Percentiles rank a stretch among this genome's conserved stretches.
Conservation (phyloP, 92 coral and sea anemone species). For the Bergia sp. region DNA sequence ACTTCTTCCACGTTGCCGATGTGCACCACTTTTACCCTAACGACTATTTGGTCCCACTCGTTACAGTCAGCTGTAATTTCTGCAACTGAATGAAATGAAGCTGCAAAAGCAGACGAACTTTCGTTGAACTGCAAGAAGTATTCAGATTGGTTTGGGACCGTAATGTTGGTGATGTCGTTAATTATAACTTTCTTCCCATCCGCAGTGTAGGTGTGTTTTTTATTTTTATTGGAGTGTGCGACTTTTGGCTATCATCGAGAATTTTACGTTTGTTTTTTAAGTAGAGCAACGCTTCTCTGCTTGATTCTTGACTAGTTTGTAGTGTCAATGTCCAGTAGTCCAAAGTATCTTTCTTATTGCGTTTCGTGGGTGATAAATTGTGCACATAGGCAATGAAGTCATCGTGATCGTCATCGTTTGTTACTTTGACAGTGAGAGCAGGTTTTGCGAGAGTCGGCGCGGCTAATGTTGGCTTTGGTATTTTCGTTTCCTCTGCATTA, state of each 20-base stretch:
- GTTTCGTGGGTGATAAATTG: no score
- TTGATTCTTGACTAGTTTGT: no score
- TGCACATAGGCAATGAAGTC: no score
- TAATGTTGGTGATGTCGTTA: not conserved
- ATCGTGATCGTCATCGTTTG: not conserved
- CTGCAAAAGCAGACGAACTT: not conserved
- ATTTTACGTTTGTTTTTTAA: slow-evolving; percentile 37
- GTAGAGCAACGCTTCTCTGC: no score
- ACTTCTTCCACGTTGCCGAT: not conserved
- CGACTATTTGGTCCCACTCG: slow-evolving; percentile 19
- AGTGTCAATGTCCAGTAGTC: no score
- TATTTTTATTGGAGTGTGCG: slow-evolving; percentile 33
- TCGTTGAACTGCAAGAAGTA: not conserved
- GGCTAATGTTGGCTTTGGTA: slow-evolving; percentile 12
- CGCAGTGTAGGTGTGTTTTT: slow-evolving; percentile 44
- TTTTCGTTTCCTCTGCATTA: slow-evolving; percentile 19
- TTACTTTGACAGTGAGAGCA: not conserved
- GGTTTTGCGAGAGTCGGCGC: not conserved
- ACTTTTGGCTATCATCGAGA: slow-evolving; percentile 36
- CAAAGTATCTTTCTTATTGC: no score
- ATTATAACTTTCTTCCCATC: slow-evolving; percentile 45
- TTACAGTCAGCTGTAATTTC: not conserved
- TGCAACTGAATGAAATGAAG: not conserved
- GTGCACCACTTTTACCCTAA: slow-evolving; percentile 30
- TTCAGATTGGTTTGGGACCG: not conserved